phyloP scores from a whole-genome alignment of 1,140 invertebrate genomes.

The Thalassaphorura encarpata region DNA sequence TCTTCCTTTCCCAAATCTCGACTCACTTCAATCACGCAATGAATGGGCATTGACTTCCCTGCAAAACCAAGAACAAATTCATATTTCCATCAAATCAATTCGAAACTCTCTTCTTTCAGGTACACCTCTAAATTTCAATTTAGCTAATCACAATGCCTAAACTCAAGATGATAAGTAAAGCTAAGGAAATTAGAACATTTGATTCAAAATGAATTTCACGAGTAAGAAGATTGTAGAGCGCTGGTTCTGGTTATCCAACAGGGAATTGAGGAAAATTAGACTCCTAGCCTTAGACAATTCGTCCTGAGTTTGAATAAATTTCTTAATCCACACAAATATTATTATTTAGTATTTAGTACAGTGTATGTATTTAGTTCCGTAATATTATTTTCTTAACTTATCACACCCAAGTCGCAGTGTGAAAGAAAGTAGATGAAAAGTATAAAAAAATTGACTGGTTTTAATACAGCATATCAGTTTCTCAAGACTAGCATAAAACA shows the following conservation, averaged over 20 bases:
- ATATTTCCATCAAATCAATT: background rate
- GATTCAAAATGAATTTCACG: background rate
- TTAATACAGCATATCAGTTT: no score
- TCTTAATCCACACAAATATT: no score
- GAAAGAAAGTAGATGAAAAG: no score
- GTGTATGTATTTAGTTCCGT: no score
- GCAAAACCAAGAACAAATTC: constrained; percentile 29
- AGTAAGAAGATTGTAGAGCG: background rate
- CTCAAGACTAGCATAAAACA: no score
- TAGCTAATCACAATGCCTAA: background rate
- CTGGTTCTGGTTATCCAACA: background rate
- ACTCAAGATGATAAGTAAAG: background rate
- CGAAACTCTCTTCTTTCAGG: background rate
- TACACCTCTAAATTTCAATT: background rate
- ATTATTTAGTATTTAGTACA: no score
- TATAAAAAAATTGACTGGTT: no score
- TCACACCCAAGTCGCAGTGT: no score
- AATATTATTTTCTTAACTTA: no score
- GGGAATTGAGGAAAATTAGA: no score
- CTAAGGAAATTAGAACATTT: background rate
- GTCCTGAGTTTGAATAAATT: no score
- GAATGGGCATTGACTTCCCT: constrained; percentile 84
- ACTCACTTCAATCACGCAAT: constrained; percentile 72
- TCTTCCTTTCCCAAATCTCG: constrained; percentile 17
- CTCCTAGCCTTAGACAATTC: no score